Evolutionary conservation across 1,140 invertebrate species (phyloP).

Genomic region (Theocolax elegans): DNA sequence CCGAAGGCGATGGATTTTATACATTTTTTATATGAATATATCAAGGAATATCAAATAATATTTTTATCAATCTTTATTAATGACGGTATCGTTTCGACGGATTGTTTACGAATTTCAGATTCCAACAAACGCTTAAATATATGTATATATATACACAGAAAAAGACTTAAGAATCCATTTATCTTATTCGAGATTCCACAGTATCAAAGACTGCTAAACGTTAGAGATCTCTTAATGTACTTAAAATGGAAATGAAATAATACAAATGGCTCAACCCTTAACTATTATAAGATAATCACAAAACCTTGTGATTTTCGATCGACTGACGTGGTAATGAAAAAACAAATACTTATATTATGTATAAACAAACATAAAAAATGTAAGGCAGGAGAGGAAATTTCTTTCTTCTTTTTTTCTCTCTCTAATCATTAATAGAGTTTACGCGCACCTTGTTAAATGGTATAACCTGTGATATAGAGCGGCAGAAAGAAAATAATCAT

Average conservation of each 20-base stretch:
- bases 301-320: constrained; percentile 51
- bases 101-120: too few relatives aligned
- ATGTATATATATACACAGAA: not conserved
- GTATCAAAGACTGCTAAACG: constrained; percentile 36
- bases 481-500: constrained; percentile 32
- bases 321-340: constrained; percentile 45
- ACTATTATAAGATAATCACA: constrained; percentile 29
- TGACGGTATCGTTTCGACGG: too few relatives aligned
- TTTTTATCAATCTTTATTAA: too few relatives aligned
- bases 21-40: too few relatives aligned
- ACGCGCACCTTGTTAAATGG: constrained; percentile 59
- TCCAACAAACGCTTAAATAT: too few relatives aligned
- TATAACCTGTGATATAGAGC: constrained; percentile 67
- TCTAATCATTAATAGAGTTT: constrained; percentile 45
- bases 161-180: constrained; percentile 4
- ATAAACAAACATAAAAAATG: too few relatives aligned
- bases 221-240: constrained; percentile 40
- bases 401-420: constrained; percentile 33
- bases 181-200: not conserved
- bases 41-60: too few relatives aligned
- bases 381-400: constrained; percentile 30
- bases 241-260: constrained; percentile 9
- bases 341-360: constrained; percentile 39
- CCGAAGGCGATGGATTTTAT: too few relatives aligned
- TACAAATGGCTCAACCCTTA: constrained; percentile 29